Percentiles rank a stretch among this genome's conserved stretches.
phyloP scores from a whole-genome alignment of 2,113 vertebrate genomes.

The Hippocampus mohnikei region DNA sequence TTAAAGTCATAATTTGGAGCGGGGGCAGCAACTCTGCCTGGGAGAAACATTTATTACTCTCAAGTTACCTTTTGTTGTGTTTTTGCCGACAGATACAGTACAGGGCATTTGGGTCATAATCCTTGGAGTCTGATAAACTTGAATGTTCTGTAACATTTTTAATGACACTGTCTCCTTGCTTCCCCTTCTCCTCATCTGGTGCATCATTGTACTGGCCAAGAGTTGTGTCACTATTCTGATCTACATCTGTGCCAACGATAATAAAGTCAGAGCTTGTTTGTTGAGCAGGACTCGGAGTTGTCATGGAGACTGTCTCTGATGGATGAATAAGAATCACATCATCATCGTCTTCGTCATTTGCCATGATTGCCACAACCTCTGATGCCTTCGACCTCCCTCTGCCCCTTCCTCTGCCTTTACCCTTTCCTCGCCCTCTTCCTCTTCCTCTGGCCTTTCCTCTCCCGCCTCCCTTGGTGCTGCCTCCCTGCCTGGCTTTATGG shows the following conservation, averaged over 20 bases:
- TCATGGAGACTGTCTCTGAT: conserved; percentile 34
- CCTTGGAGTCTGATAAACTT: conserved; percentile 69
- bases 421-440: conserved; percentile 34
- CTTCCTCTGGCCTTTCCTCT: conserved; percentile 50
- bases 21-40: background rate
- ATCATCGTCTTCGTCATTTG: conserved; percentile 49
- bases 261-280: conserved; percentile 60
- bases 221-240: conserved; percentile 22
- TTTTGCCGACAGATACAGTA: conserved; percentile 88
- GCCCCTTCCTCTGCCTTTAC: conserved; percentile 51
- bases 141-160: conserved; percentile 27
- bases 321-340: conserved; percentile 43
- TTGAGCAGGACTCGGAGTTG: conserved; percentile 52
- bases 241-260: conserved; percentile 53
- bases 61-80: conserved; percentile 82
- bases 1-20: conserved; percentile 23
- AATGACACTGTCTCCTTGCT: conserved; percentile 11
- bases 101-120: conserved; percentile 75
- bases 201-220: conserved; percentile 55
- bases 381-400: conserved; percentile 43
- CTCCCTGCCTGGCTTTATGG: conserved; percentile 35
- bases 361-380: conserved; percentile 50
- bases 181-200: conserved; percentile 18
- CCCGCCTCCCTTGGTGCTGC: conserved; percentile 32
- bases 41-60: conserved; percentile 2